phyloP scores from a whole-genome alignment of 2,888 invertebrate genomes.

The Lacanobia wlatinum region DNA sequence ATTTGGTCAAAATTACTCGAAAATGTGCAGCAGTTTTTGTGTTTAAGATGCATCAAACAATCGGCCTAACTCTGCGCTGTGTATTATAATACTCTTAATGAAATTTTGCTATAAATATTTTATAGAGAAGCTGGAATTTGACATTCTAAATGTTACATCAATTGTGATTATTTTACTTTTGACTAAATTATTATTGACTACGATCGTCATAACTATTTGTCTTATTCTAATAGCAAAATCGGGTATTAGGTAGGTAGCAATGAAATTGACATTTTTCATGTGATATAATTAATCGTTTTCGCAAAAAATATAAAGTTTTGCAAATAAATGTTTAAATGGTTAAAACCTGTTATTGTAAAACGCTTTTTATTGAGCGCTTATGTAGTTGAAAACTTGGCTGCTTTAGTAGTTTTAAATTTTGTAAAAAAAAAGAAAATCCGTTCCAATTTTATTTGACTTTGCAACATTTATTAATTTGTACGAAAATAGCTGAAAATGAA shows the following conservation, averaged over 20 bases:
- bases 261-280: constrained; percentile 58
- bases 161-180: constrained; percentile 10
- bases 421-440: background rate
- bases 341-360: constrained; percentile 19
- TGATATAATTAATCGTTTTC: constrained; percentile 52
- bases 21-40: constrained; percentile 12
- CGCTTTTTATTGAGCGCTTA: background rate
- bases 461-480: constrained; percentile 32
- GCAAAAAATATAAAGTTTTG: constrained; percentile 39
- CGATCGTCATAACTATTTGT: constrained; percentile 59
- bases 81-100: constrained; percentile 35
- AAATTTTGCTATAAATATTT: constrained; percentile 33
- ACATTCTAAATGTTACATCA: constrained; percentile 20
- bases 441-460: constrained; percentile 24
- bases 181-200: constrained; percentile 33
- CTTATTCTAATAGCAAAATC: constrained; percentile 52
- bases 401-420: constrained; percentile 15
- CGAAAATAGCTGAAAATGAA: constrained; percentile 24
- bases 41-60: constrained; percentile 26
- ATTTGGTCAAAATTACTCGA: constrained; percentile 26
- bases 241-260: constrained; percentile 60
- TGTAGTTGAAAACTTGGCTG: constrained; percentile 7
- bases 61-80: constrained; percentile 32
- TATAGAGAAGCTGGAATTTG: constrained; percentile 2
- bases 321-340: constrained; percentile 35